These are phyloP conservation scores for Astropecten irregularis DNA, from an alignment of 53 echinoderm and acorn worm species.

Conservation along the genomic window DNA sequence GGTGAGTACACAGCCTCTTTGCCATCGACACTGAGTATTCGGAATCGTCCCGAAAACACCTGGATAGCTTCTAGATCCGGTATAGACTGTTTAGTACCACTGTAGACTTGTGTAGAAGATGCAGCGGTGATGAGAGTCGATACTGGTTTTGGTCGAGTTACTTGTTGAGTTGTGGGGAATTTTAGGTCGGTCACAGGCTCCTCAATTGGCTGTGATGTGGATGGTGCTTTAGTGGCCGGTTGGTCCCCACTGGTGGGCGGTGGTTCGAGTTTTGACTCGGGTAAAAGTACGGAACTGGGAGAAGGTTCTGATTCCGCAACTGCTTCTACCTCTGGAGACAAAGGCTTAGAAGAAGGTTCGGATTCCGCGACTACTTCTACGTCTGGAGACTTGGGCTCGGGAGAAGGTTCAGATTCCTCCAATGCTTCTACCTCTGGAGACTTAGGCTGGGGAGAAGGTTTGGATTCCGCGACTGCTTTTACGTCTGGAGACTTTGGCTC, in stretches of 20 bases:
- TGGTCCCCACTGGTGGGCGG: background rate
- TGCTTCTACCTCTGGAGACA: too few species aligned
- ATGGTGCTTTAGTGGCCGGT: background rate
- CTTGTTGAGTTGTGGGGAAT: background rate
- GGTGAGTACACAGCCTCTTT: background rate
- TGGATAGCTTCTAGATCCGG: background rate
- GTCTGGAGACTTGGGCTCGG: too few species aligned
- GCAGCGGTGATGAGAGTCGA: slow-evolving; percentile 2
- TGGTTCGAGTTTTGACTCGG: background rate
- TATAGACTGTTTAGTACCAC: background rate
- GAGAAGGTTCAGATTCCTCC: too few species aligned
- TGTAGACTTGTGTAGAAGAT: background rate
- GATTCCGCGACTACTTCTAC: too few species aligned
- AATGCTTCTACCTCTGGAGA: too few species aligned
- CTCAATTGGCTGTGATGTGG: background rate
- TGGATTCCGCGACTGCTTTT: too few species aligned
- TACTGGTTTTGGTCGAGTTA: background rate
- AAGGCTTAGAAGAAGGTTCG: too few species aligned
- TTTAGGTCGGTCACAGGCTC: background rate
- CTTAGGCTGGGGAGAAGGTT: too few species aligned
- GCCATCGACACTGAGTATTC: slow-evolving; percentile 25
- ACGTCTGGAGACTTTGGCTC: too few species aligned
- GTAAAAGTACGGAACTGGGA: background rate
- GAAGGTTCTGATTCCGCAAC: background rate
- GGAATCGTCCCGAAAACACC: slow-evolving; percentile 18